Conservation (phyloP, 37 sponge, comb jelly and placozoan species). For the Aplysina aerophoba region DNA sequence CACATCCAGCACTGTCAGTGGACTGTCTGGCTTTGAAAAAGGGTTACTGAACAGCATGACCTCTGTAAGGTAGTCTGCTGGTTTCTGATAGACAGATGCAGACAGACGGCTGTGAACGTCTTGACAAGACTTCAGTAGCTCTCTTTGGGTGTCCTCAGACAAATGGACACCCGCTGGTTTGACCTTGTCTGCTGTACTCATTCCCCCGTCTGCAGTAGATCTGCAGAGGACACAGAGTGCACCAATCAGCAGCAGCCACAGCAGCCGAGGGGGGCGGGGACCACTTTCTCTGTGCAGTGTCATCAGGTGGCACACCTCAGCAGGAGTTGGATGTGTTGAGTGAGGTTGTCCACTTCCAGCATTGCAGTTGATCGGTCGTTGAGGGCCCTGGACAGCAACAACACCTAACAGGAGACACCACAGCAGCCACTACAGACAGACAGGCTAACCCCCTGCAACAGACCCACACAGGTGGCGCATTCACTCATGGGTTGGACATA, state of each 20-base stretch:
- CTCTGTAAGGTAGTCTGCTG: constrained; percentile 18
- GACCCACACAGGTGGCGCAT: constrained; percentile 1
- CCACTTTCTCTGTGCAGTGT: too few species aligned
- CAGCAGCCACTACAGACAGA: too few species aligned
- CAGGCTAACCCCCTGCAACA: background rate
- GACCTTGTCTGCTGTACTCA: background rate
- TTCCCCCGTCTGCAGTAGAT: background rate
- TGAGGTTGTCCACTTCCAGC: constrained; percentile 5
- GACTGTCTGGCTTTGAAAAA: constrained; percentile 24
- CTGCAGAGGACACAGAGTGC: background rate
- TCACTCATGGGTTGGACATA: too few species aligned
- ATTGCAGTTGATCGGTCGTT: background rate
- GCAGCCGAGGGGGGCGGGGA: too few species aligned
- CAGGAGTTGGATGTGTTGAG: background rate
- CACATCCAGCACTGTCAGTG: constrained; percentile 43
- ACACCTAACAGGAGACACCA: background rate
- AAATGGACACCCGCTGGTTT: too few species aligned
- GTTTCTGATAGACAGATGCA: background rate
- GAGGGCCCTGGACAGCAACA: constrained; percentile 22
- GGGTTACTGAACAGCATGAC: constrained; percentile 35
- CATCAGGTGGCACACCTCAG: background rate
- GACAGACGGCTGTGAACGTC: constrained; percentile 7
- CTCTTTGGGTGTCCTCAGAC: background rate
- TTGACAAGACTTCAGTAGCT: background rate
- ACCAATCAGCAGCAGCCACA: too few species aligned